Evolutionary conservation across 2,797 vertebrate genomes (phyloP).

Genomic region (Leptodactylus fallax): DNA sequence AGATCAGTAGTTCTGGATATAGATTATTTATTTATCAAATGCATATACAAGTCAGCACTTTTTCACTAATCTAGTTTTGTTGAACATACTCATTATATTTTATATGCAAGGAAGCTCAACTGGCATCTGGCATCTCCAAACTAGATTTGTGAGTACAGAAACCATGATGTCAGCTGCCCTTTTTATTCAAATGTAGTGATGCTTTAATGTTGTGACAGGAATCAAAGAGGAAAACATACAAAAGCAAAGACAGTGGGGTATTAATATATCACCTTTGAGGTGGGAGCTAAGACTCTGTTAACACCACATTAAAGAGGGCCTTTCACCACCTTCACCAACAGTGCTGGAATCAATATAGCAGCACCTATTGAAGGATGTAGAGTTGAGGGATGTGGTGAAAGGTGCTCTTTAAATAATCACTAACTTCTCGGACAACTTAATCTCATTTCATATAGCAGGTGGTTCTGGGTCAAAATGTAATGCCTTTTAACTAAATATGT

Average conservation of each 20-base stretch:
- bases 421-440: too few relatives aligned
- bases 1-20: neutral
- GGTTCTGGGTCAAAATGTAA: too few relatives aligned
- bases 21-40: neutral
- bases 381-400: too few relatives aligned
- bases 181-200: neutral
- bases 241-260: neutral
- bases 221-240: neutral
- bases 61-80: conserved; percentile 31
- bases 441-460: too few relatives aligned
- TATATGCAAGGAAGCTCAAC: conserved; percentile 22
- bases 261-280: neutral
- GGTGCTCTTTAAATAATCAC: too few relatives aligned
- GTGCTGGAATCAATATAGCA: too few relatives aligned
- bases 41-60: neutral
- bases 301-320: too few relatives aligned
- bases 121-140: conserved; percentile 31
- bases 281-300: too few relatives aligned
- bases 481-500: too few relatives aligned
- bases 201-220: neutral
- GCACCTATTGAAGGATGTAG: too few relatives aligned
- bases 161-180: neutral
- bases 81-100: neutral
- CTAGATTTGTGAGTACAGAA: conserved; percentile 20
- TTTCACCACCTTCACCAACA: too few relatives aligned